These are phyloP conservation scores for Anastrepha ludens DNA, from an alignment of 1,140 invertebrate genomes.

Conservation along the genomic window DNA sequence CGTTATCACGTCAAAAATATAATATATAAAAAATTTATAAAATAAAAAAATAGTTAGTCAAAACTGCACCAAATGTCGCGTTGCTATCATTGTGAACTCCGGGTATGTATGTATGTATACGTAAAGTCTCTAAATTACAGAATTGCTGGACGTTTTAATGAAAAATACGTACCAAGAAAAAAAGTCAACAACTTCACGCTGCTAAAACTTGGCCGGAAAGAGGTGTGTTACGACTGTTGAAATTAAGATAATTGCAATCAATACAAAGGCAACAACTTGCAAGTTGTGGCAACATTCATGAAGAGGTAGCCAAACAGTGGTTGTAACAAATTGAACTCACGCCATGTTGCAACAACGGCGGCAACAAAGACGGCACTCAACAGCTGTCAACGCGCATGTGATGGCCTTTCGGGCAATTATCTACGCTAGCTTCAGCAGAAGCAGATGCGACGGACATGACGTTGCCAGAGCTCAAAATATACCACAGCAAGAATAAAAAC, in stretches of 20 bases:
- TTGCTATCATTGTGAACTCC: too few species aligned
- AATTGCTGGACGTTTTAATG: not conserved
- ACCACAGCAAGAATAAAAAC: not conserved
- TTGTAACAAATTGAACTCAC: slow-evolving; percentile 38
- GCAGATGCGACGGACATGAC: not conserved
- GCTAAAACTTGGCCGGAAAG: not conserved
- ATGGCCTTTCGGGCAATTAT: slow-evolving; percentile 49
- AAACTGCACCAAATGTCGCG: too few species aligned
- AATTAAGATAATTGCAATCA: slow-evolving; percentile 48
- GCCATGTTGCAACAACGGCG: slow-evolving; percentile 28
- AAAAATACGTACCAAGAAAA: not conserved
- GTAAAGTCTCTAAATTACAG: not conserved
- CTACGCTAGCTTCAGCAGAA: not conserved
- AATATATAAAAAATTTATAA: too few species aligned
- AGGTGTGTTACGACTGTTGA: not conserved
- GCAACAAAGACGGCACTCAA: slow-evolving; percentile 19
- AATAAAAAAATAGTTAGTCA: too few species aligned
- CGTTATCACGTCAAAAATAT: too few species aligned
- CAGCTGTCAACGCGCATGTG: slow-evolving; percentile 26
- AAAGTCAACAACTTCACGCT: not conserved
- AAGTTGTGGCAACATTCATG: not conserved
- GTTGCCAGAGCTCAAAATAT: not conserved
- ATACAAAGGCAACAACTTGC: not conserved
- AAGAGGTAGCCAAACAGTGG: not conserved
- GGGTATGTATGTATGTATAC: too few species aligned